Conservation (phyloP, 2,888 invertebrate genomes). For the Drosophila macrospina region DNA sequence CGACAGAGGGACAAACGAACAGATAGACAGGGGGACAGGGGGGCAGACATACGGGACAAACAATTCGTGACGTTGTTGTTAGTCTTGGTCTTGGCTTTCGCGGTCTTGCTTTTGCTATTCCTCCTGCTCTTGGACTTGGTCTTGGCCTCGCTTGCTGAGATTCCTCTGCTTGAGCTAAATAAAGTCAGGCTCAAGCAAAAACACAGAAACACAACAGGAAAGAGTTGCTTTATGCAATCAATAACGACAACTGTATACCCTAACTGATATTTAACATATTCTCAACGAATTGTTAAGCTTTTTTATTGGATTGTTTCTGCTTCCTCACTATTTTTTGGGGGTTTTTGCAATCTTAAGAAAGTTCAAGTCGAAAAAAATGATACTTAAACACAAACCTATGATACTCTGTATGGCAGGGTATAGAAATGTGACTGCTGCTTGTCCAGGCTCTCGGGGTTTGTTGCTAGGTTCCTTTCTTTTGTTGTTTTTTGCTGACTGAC, state of each 20-base stretch:
- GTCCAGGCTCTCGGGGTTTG: constrained; percentile 30
- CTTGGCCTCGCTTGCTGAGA: constrained; percentile 32
- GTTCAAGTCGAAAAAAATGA: too few relatives aligned
- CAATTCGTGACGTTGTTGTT: constrained; percentile 83
- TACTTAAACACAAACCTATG: too few relatives aligned
- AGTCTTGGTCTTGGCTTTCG: constrained; percentile 56
- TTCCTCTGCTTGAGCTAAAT: constrained; percentile 51
- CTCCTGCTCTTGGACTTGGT: too few relatives aligned
- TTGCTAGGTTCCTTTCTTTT: constrained; percentile 30
- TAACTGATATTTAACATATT: not conserved
- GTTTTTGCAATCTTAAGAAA: too few relatives aligned
- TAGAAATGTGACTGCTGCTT: constrained; percentile 52
- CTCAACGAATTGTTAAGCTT: too few relatives aligned
- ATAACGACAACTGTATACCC: constrained; percentile 12
- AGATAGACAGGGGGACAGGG: constrained; percentile 12
- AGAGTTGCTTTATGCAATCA: not conserved
- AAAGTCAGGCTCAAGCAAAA: constrained; percentile 48
- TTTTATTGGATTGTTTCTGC: too few relatives aligned
- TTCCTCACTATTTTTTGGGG: too few relatives aligned
- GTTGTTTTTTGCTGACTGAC: constrained; percentile 24
- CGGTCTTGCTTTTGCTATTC: too few relatives aligned
- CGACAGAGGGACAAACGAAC: constrained; percentile 30
- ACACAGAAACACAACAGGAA: constrained; percentile 36
- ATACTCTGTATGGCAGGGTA: not conserved
- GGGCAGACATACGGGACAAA: constrained; percentile 64